These are phyloP conservation scores for Mus pahari DNA, from an alignment of 2,113 vertebrate species.

Conservation along the genomic window DNA sequence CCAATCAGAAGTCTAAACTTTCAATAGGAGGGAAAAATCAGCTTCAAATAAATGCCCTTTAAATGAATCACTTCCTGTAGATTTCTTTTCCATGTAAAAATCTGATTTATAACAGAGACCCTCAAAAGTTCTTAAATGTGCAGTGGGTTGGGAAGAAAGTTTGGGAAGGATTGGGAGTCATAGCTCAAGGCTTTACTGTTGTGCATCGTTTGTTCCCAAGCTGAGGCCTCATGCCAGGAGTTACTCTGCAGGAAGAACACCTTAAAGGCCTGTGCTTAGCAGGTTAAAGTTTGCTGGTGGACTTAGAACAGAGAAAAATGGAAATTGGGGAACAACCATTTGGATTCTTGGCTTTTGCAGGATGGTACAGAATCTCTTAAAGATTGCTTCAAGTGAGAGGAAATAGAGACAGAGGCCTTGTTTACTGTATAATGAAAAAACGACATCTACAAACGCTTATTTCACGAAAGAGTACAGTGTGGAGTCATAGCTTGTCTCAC, in stretches of 20 bases:
- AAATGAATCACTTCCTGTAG: not conserved
- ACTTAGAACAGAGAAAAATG: not conserved
- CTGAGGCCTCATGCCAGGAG: not conserved
- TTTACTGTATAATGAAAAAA: conserved; percentile 53
- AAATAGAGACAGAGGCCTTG: not conserved
- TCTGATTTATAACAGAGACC: not conserved
- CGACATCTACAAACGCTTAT: not conserved
- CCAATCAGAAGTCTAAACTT: conserved; percentile 30
- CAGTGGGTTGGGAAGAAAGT: not conserved
- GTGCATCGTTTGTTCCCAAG: not conserved
- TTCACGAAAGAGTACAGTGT: not conserved
- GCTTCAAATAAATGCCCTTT: conserved; percentile 20
- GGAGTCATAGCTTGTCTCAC: not conserved
- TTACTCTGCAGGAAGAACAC: not conserved
- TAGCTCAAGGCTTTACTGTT: not conserved
- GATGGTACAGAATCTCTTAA: not conserved
- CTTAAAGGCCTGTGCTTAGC: not conserved
- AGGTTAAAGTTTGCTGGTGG: conserved; percentile 1
- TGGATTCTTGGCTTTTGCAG: not conserved
- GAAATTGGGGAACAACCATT: not conserved
- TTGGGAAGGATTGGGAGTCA: not conserved
- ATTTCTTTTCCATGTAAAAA: conserved; percentile 22
- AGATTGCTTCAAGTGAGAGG: conserved; percentile 1
- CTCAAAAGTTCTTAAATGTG: not conserved
- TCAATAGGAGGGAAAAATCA: not conserved